These are phyloP conservation scores for Hucho hucho DNA, from an alignment of 2,113 vertebrate species.

Conservation along the genomic window DNA sequence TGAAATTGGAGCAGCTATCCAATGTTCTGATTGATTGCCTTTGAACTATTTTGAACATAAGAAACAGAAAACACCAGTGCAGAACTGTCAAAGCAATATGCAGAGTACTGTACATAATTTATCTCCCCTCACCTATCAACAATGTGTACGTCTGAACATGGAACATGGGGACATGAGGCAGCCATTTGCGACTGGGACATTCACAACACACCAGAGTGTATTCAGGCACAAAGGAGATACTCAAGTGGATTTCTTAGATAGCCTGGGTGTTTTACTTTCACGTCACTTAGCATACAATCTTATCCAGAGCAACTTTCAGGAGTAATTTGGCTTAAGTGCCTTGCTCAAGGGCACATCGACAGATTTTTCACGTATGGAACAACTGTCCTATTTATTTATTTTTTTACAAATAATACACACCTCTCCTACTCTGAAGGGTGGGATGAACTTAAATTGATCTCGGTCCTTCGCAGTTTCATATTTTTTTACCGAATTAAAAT, in stretches of 20 bases:
- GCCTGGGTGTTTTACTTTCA: slow-evolving; percentile 25
- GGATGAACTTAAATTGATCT: too few relatives aligned
- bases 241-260: slow-evolving; percentile 54
- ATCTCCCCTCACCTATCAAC: background rate
- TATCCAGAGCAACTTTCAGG: too few relatives aligned
- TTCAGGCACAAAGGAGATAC: background rate
- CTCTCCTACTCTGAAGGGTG: too few relatives aligned
- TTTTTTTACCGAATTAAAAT: too few relatives aligned
- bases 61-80: background rate
- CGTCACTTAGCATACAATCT: too few relatives aligned
- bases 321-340: too few relatives aligned
- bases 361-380: too few relatives aligned
- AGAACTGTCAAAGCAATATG: background rate
- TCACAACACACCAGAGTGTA: background rate
- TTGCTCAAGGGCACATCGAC: too few relatives aligned
- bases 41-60: slow-evolving; percentile 1
- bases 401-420: too few relatives aligned
- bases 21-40: slow-evolving; percentile 6
- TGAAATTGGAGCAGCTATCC: slow-evolving; percentile 1
- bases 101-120: background rate
- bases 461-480: too few relatives aligned
- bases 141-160: background rate
- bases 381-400: too few relatives aligned
- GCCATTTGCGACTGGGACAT: background rate
- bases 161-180: background rate